phyloP scores from a whole-genome alignment of 2,888 invertebrate species.

The Acanthosoma haemorrhoidale region DNA sequence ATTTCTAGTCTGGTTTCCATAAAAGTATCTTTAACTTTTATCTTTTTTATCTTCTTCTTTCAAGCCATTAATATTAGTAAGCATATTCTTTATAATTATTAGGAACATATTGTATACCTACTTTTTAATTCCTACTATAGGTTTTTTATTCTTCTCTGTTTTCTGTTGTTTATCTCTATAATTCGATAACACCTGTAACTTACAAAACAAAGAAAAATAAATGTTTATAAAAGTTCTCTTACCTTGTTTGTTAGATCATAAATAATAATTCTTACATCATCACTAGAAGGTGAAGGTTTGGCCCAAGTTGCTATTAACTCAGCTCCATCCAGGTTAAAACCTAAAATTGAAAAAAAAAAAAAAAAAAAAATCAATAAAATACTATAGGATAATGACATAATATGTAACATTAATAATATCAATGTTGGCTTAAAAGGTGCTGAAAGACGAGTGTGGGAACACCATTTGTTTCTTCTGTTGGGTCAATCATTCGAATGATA shows the following conservation, averaged over 20 bases:
- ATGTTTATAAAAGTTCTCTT: neutral
- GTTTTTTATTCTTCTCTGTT: neutral
- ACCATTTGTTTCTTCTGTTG: too few species aligned
- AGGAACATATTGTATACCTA: too few species aligned
- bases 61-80: too few species aligned
- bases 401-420: neutral
- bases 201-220: neutral
- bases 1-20: too few species aligned
- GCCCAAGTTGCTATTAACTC: constrained; percentile 31
- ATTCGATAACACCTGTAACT: neutral
- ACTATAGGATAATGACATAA: neutral
- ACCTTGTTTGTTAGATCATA: too few species aligned
- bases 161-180: neutral
- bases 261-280: neutral
- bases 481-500: too few species aligned
- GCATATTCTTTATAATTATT: too few species aligned
- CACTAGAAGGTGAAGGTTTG: constrained; percentile 4
- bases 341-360: constrained; percentile 7
- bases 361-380: neutral
- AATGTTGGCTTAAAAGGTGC: too few species aligned
- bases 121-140: neutral
- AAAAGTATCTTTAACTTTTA: too few species aligned
- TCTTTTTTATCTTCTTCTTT: too few species aligned
- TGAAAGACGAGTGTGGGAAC: too few species aligned
- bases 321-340: constrained; percentile 29